phyloP scores from a whole-genome alignment of 2,797 vertebrate genomes.

The Lepus townsendii region DNA sequence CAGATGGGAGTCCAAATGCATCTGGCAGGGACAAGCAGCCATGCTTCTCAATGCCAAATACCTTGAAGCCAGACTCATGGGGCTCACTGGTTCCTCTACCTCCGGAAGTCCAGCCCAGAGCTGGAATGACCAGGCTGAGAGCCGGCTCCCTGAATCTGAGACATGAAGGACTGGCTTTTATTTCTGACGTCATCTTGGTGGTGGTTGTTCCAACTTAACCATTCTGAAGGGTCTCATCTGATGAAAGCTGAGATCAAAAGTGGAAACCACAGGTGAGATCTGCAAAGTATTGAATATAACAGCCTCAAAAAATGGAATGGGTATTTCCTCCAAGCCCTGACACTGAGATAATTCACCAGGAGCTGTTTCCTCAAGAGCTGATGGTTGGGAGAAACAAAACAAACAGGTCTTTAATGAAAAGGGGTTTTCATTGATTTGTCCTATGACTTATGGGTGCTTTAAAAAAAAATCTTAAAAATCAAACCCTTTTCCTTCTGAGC shows the following conservation, averaged over 20 bases:
- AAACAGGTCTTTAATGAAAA: constrained; percentile 25
- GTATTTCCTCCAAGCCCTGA: neutral
- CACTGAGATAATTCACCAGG: neutral
- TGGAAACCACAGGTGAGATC: neutral
- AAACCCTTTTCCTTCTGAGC: neutral
- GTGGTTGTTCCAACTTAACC: neutral
- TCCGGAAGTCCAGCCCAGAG: neutral
- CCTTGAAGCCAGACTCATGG: neutral
- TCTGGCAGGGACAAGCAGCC: neutral
- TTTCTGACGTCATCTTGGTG: constrained; percentile 4
- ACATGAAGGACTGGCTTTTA: neutral
- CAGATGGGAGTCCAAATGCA: neutral
- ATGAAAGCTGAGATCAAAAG: neutral
- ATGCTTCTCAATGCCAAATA: neutral
- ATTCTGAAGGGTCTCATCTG: neutral
- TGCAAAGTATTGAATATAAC: neutral
- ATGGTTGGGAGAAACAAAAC: neutral
- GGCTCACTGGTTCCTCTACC: neutral
- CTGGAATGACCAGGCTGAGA: neutral
- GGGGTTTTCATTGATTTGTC: constrained; percentile 11
- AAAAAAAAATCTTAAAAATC: constrained; percentile 41
- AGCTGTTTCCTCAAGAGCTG: neutral
- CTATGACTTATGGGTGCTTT: neutral
- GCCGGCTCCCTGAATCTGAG: neutral
- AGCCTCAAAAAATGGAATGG: neutral